These are phyloP conservation scores for Cliona cf. orientalis DNA, from an alignment of 37 sponge, comb jelly and placozoan genomes.

Conservation along the genomic window DNA sequence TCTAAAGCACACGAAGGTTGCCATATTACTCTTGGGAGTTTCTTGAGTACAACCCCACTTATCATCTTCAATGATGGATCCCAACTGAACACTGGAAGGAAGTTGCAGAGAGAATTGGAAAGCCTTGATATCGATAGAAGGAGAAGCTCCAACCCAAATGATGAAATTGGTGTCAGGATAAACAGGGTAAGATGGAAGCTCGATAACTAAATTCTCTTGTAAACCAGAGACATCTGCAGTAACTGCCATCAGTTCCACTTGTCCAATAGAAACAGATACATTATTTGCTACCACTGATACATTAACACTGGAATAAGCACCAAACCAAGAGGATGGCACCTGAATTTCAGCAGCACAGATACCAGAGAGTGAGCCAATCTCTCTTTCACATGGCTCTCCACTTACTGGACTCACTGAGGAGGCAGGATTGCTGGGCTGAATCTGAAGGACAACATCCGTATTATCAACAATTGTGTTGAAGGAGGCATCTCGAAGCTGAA, in stretches of 20 bases:
- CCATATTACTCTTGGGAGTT: background rate
- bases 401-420: background rate
- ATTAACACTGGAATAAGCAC: constrained; percentile 2
- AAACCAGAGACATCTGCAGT: background rate
- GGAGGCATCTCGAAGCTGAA: constrained; percentile 30
- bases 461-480: background rate
- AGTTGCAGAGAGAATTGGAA: constrained; percentile 30
- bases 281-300: constrained; percentile 12
- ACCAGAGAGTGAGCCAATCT: constrained; percentile 2
- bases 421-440: background rate
- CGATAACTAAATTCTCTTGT: constrained; percentile 20
- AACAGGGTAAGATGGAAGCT: constrained; percentile 32
- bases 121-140: constrained; percentile 4
- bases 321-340: constrained; percentile 71
- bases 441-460: background rate
- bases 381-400: background rate
- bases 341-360: constrained; percentile 20
- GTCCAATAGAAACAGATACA: background rate
- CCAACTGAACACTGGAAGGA: background rate
- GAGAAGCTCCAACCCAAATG: constrained; percentile 23
- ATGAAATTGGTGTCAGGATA: constrained; percentile 21
- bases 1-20: constrained; percentile 20
- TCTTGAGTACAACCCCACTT: constrained; percentile 17
- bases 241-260: constrained; percentile 9
- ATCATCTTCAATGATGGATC: background rate